Conservation (phyloP, 1,140 invertebrate species). For the Drosophila subobscura region DNA sequence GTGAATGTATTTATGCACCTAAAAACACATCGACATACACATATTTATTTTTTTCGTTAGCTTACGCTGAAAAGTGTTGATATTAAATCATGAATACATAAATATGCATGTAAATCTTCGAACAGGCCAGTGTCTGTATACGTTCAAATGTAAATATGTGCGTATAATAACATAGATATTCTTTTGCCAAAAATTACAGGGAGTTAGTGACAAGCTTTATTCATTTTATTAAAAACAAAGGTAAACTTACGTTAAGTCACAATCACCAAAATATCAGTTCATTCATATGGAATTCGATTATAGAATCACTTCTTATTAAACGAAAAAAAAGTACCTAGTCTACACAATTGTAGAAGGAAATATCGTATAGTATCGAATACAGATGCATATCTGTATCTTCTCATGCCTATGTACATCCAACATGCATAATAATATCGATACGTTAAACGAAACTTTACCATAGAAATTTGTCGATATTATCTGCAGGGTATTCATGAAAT, state of each 20-base stretch:
- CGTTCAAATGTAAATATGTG: slow-evolving; percentile 1
- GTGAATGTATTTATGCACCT: no score
- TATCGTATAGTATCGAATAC: no score
- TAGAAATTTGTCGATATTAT: no score
- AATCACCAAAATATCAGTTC: slow-evolving; percentile 17
- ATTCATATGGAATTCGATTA: slow-evolving; percentile 24
- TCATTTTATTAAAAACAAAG: no score
- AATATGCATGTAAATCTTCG: background rate
- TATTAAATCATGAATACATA: slow-evolving; percentile 15
- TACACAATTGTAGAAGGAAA: no score
- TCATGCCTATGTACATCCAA: background rate
- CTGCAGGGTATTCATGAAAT: no score
- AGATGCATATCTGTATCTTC: slow-evolving; percentile 1
- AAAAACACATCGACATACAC: slow-evolving; percentile 27
- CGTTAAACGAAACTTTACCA: no score
- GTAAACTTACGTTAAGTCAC: no score
- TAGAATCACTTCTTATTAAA: slow-evolving; percentile 23
- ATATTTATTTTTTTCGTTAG: no score
- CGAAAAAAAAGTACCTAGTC: background rate
- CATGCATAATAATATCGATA: background rate
- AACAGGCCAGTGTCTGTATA: background rate
- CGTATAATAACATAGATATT: background rate
- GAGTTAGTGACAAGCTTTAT: no score
- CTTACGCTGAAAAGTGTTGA: slow-evolving; percentile 12
- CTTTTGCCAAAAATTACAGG: no score